Evolutionary conservation across 2,113 vertebrate genomes (phyloP).

Genomic region (Mirounga angustirostris): DNA sequence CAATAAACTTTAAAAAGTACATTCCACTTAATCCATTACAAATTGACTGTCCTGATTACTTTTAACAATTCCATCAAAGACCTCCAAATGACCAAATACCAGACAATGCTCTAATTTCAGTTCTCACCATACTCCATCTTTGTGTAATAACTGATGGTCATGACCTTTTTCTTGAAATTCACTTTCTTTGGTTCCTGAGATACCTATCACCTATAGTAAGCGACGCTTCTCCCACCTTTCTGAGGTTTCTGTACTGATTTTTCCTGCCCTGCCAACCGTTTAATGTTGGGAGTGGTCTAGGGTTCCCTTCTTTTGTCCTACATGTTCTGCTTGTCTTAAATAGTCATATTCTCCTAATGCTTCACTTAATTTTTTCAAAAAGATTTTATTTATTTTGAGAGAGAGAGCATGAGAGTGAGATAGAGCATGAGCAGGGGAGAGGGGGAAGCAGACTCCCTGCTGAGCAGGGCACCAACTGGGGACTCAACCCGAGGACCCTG

Average conservation of each 20-base stretch:
- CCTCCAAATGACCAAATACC: conserved; percentile 16
- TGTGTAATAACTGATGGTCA: not conserved
- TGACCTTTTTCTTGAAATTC: not conserved
- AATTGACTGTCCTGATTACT: not conserved
- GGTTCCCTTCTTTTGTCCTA: not conserved
- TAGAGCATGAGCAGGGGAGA: not conserved
- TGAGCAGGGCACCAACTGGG: not conserved
- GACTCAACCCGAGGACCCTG: not conserved
- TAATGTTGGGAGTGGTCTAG: not conserved
- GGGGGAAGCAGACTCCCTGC: not conserved
- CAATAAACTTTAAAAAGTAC: conserved; percentile 15
- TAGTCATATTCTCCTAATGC: not conserved
- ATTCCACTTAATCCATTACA: not conserved
- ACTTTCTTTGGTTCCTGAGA: not conserved
- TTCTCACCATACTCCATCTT: not conserved
- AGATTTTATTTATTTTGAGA: not conserved
- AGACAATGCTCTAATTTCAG: not conserved
- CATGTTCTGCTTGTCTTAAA: not conserved
- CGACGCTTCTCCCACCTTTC: not conserved
- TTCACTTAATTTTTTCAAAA: not conserved
- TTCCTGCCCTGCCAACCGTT: not conserved
- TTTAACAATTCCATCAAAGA: not conserved
- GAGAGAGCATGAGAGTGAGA: not conserved
- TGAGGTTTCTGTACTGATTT: not conserved
- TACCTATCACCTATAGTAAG: not conserved